These are phyloP conservation scores for Drosophila varians DNA, from an alignment of 1,140 invertebrate species.

Conservation along the genomic window DNA sequence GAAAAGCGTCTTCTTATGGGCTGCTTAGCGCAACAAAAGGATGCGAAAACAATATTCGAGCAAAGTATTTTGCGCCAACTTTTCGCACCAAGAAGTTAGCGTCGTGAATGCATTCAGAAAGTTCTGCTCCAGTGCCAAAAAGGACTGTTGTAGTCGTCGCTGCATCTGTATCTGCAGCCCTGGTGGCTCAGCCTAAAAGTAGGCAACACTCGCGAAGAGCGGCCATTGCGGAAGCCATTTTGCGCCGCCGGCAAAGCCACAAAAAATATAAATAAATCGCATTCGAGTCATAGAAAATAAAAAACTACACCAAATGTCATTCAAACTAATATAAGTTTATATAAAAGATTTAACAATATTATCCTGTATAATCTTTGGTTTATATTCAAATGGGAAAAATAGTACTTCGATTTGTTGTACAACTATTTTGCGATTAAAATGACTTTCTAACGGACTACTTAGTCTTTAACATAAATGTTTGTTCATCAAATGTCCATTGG, in stretches of 20 bases:
- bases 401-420: too few relatives aligned
- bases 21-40: slow-evolving; percentile 76
- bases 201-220: slow-evolving; percentile 32
- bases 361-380: too few relatives aligned
- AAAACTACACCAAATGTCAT: too few relatives aligned
- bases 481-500: slow-evolving; percentile 17
- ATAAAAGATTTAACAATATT: too few relatives aligned
- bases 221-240: not conserved
- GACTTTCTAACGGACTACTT: not conserved
- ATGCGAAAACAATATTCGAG: slow-evolving; percentile 78
- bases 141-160: not conserved
- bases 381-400: too few relatives aligned
- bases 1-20: slow-evolving; percentile 46
- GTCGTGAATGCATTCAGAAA: slow-evolving; percentile 73
- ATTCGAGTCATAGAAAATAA: slow-evolving; percentile 4
- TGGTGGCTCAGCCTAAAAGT: slow-evolving; percentile 52
- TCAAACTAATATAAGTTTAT: too few relatives aligned
- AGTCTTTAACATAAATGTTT: not conserved
- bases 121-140: slow-evolving; percentile 45
- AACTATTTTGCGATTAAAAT: not conserved
- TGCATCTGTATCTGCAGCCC: slow-evolving; percentile 9
- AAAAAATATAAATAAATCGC: too few relatives aligned
- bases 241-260: slow-evolving; percentile 38
- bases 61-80: slow-evolving; percentile 78
- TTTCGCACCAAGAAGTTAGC: slow-evolving; percentile 78